phyloP scores from a whole-genome alignment of 1,140 invertebrate genomes.

The Tetragnatha versicolor region DNA sequence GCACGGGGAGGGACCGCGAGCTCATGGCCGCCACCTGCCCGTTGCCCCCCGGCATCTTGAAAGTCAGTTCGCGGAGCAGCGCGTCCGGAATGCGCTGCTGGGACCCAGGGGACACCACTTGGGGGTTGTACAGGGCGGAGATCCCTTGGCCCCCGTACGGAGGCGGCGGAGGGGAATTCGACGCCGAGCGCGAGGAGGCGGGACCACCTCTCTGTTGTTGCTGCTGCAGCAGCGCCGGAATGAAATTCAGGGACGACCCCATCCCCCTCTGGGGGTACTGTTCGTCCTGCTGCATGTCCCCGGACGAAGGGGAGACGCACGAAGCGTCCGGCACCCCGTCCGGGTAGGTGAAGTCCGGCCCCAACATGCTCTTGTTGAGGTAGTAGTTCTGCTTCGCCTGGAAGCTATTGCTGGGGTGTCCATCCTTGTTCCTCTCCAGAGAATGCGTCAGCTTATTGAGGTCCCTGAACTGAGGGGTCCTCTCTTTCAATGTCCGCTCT shows the following conservation, averaged over 20 bases:
- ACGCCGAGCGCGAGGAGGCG: neutral
- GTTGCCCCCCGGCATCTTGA: conserved; percentile 12
- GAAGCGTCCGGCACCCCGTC: conserved; percentile 15
- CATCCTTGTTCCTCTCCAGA: conserved; percentile 56
- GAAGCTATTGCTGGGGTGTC: conserved; percentile 56
- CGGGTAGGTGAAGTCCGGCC: conserved; percentile 54
- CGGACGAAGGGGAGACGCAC: conserved; percentile 26
- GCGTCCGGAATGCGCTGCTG: conserved; percentile 38
- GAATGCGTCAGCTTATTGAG: conserved; percentile 55
- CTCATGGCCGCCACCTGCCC: conserved; percentile 30
- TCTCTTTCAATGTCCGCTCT: conserved; percentile 2
- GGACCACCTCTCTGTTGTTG: conserved; percentile 18
- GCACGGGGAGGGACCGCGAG: conserved; percentile 39
- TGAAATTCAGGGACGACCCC: conserved; percentile 39
- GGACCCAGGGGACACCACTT: conserved; percentile 35
- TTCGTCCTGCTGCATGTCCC: conserved; percentile 33
- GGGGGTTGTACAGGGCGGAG: conserved; percentile 45
- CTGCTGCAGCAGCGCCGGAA: conserved; percentile 30
- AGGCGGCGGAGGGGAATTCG: conserved; percentile 45
- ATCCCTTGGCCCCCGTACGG: conserved; percentile 32
- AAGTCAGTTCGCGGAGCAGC: conserved; percentile 28
- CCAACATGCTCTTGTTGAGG: conserved; percentile 55
- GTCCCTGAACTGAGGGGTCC: too few relatives aligned
- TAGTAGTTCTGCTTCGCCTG: conserved; percentile 57
- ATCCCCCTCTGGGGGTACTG: neutral